Conservation (phyloP, 2,797 vertebrate genomes). For the Sorex maritimensis region DNA sequence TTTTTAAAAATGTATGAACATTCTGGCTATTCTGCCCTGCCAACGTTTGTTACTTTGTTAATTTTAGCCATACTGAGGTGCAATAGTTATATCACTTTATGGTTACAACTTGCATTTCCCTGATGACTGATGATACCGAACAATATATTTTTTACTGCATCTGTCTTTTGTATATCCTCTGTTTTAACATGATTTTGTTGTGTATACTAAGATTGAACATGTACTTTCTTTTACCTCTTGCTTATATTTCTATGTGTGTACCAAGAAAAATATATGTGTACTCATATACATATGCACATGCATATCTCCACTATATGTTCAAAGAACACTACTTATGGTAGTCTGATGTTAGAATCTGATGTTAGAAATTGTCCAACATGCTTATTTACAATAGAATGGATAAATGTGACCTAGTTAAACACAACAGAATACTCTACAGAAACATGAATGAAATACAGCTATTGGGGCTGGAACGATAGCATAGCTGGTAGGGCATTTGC, state of each 20-base stretch:
- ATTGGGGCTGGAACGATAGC: too few relatives aligned
- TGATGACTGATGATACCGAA: not conserved
- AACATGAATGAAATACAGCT: slow-evolving; percentile 19
- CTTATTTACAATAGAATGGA: slow-evolving; percentile 1
- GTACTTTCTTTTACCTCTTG: slow-evolving; percentile 6
- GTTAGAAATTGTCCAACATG: slow-evolving; percentile 7
- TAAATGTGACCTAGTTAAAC: not conserved
- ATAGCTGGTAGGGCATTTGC: too few relatives aligned
- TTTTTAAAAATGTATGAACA: not conserved
- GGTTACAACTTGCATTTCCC: not conserved
- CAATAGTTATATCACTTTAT: not conserved
- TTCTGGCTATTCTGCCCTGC: not conserved
- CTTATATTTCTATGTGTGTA: not conserved
- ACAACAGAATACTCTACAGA: not conserved
- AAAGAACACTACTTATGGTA: not conserved
- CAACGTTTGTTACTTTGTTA: not conserved
- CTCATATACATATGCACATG: not conserved
- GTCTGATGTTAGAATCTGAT: too few relatives aligned
- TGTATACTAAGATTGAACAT: not conserved
- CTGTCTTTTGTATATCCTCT: not conserved
- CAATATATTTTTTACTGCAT: not conserved
- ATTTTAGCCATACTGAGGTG: not conserved
- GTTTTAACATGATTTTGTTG: slow-evolving; percentile 49
- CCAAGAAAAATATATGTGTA: not conserved
- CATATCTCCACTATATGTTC: not conserved